These are phyloP conservation scores for Polydrusus pterygomalis DNA, from an alignment of 2,888 invertebrate genomes.

Conservation along the genomic window DNA sequence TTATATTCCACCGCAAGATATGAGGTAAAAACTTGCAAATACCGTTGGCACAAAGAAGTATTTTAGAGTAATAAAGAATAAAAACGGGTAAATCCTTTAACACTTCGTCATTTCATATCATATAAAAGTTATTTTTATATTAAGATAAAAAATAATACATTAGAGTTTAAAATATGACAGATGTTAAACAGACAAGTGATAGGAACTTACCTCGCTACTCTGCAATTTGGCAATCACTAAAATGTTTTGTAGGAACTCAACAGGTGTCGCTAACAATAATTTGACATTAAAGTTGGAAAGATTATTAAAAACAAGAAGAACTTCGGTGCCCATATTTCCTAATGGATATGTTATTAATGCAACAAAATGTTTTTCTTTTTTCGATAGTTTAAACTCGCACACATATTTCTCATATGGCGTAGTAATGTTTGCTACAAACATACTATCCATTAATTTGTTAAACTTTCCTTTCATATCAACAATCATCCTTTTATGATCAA, in stretches of 20 bases:
- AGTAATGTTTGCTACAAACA: conserved; percentile 84
- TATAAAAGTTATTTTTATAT: conserved; percentile 15
- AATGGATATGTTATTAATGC: conserved; percentile 82
- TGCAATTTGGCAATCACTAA: conserved; percentile 80
- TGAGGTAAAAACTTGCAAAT: conserved; percentile 14
- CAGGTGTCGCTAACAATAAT: conserved; percentile 83
- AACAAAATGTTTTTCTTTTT: conserved; percentile 81
- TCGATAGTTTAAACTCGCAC: conserved; percentile 83
- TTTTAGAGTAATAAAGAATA: conserved; percentile 19
- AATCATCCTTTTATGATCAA: conserved; percentile 82
- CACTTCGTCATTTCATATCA: background rate
- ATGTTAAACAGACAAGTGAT: background rate
- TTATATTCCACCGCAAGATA: conserved; percentile 9
- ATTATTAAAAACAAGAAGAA: conserved; percentile 77
- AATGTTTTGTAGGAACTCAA: conserved; percentile 81
- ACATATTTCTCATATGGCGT: conserved; percentile 82
- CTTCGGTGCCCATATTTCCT: conserved; percentile 82
- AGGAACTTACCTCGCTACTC: conserved; percentile 75
- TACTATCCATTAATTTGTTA: conserved; percentile 83
- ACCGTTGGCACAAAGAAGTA: conserved; percentile 11
- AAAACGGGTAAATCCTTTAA: conserved; percentile 1
- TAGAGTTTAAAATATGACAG: background rate
- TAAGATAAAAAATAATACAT: background rate
- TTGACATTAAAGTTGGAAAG: conserved; percentile 83
- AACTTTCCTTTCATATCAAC: conserved; percentile 77